A percentile compares a stretch with the other conserved stretches of the same genome.
These are phyloP conservation scores for Pardosa pseudoannulata DNA, from an alignment of 2,888 invertebrate genomes.

Conservation along the genomic window DNA sequence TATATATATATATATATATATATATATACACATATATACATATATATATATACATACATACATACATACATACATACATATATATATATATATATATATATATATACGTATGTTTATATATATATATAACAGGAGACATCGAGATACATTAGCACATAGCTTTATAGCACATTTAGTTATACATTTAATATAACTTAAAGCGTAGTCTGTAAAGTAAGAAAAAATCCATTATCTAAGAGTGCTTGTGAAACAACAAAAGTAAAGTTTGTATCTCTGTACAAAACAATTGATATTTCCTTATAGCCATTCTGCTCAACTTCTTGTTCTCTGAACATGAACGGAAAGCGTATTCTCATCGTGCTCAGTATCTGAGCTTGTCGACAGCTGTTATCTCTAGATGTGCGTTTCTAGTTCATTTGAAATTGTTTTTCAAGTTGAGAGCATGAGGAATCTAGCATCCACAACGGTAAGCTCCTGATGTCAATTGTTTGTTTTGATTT, in stretches of 20 bases:
- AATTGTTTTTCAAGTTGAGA: conserved; percentile 19
- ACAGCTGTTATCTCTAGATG: conserved; percentile 47
- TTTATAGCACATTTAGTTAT: conserved; percentile 1
- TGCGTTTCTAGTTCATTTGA: conserved; percentile 57
- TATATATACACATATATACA: no score
- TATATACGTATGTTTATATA: no score
- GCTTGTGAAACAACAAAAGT: background rate
- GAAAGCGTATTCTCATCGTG: background rate
- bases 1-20: no score
- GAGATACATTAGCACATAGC: background rate
- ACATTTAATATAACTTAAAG: background rate
- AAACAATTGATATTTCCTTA: background rate
- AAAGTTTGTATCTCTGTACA: background rate
- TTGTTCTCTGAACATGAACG: background rate
- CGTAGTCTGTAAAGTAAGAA: conserved; percentile 3
- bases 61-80: no score
- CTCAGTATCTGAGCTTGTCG: conserved; percentile 44
- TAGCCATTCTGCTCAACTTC: background rate
- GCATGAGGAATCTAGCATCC: conserved; percentile 59
- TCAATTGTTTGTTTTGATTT: conserved; percentile 65
- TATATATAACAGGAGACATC: background rate
- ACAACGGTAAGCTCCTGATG: conserved; percentile 65
- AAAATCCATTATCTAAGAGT: background rate
- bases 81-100: no score
- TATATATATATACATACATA: no score